Evolutionary conservation across 2,888 invertebrate genomes (phyloP), one percentile per base, ranked within the genome.

Genomic region (Brachylomia viminalis): DNA sequence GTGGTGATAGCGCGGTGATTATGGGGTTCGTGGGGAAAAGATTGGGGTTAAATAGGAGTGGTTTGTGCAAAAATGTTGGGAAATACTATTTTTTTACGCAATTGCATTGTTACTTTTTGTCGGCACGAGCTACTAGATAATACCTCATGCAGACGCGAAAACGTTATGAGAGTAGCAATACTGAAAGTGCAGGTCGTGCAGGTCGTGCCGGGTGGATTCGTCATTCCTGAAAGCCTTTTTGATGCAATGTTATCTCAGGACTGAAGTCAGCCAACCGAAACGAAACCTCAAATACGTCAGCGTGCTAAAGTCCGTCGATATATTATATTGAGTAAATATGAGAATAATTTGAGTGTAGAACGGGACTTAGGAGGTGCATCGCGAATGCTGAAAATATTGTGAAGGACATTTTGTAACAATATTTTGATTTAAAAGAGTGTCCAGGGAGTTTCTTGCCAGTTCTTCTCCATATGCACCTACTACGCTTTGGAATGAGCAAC

Each of bases 1-100:
- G 64, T 66, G 49, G 75, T 81, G 87, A 87, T 85, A 87, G 72
- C 52, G 20, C 10, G 58, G 82, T 84, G 87, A 86, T 86, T 87
- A 80, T 75, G 38, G 70, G 59, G 78, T 54, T 77, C 66, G 79
- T 73, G 61, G 66, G 64, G 61, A 17, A 58, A 30, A 81, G 85
- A 81, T 83, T 75, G 72, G 58, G 71, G 68, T 70, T 80, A 74
- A 83, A 65, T 59, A 82, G 49, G 15, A 2, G 38, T 42, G 38
- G 17, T 23, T 68, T 42, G 15, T 47, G 65, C 49, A 56, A 65
- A 72, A 69, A 62, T 61, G 45, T 58, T 33, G 33, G 20, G 17
- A 27, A 56, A 27, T 23, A 3, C 8, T 54, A n/a, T 54, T 54
- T 33, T 17, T 58, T 33, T 59, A 23, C 23, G 23, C 23, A 33